A percentile compares a stretch with the other conserved stretches of the same genome.
Evolutionary conservation across 2,888 invertebrate species (phyloP).

Genomic region (Amorpha juglandis): DNA sequence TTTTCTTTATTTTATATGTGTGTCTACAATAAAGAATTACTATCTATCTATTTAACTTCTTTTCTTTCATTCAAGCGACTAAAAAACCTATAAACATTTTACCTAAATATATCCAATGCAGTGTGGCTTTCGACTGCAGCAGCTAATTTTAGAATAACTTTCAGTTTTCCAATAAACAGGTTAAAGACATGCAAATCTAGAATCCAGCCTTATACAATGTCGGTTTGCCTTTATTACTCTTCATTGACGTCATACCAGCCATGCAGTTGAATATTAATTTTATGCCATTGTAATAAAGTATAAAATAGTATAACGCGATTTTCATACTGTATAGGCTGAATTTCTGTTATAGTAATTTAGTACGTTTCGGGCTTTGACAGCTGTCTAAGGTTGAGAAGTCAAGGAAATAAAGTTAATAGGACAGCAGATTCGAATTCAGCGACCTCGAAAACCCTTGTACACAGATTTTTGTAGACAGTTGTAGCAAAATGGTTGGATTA

Average conservation of each 20-base stretch:
- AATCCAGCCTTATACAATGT: constrained; percentile 32
- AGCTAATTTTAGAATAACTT: constrained; percentile 17
- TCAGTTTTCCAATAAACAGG: constrained; percentile 44
- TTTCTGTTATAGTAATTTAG: neutral
- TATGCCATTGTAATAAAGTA: constrained; percentile 7
- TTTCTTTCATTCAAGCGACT: too few species aligned
- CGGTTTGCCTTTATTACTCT: constrained; percentile 54
- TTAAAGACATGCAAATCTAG: constrained; percentile 41
- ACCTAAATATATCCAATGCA: too few species aligned
- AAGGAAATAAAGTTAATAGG: constrained; percentile 1
- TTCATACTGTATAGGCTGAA: neutral
- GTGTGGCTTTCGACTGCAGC: neutral
- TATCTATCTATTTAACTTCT: too few species aligned
- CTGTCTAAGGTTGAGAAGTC: neutral
- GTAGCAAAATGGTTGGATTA: neutral
- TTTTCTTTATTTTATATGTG: too few species aligned
- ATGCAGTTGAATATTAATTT: neutral
- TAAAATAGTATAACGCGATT: neutral
- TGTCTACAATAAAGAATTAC: too few species aligned
- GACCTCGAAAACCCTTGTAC: too few species aligned
- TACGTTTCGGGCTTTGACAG: constrained; percentile 9
- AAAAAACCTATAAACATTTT: too few species aligned
- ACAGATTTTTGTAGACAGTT: neutral
- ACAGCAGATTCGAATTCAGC: too few species aligned
- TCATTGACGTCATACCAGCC: constrained; percentile 63